A percentile compares a stretch with the other conserved stretches of the same genome.
Evolutionary conservation across 2,113 vertebrate species (phyloP).

Genomic region (Stercorarius parasiticus): DNA sequence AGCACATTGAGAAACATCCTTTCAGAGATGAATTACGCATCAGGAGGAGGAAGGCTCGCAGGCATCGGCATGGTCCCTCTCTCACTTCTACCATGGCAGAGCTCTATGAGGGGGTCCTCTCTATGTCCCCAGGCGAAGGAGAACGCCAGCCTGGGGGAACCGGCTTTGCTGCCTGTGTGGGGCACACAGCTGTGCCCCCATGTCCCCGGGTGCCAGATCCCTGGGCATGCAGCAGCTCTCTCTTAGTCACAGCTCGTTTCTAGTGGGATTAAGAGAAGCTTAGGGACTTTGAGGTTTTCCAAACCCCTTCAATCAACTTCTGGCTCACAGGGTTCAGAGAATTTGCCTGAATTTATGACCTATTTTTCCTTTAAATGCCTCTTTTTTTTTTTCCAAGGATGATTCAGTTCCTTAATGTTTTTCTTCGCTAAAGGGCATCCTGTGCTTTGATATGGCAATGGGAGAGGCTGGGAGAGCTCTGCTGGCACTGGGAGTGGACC

Average conservation of each 20-base stretch:
- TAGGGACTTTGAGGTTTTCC: slow-evolving; percentile 42
- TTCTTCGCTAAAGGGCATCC: slow-evolving; percentile 64
- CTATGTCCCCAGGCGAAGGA: neutral
- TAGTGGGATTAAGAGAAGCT: slow-evolving; percentile 2
- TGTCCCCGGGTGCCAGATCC: neutral
- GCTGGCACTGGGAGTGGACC: neutral
- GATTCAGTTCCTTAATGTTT: slow-evolving; percentile 49
- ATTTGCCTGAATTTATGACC: slow-evolving; percentile 58
- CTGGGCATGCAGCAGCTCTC: neutral
- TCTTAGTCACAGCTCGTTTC: neutral
- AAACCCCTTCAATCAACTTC: slow-evolving; percentile 56
- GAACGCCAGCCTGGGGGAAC: neutral
- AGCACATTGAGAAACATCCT: neutral
- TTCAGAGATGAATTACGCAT: neutral
- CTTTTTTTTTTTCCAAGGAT: slow-evolving; percentile 1
- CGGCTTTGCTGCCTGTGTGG: neutral
- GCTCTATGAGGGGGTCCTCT: neutral
- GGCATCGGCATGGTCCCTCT: neutral
- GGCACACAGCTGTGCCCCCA: accelerated
- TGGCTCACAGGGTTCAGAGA: slow-evolving; percentile 3
- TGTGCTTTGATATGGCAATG: slow-evolving; percentile 8
- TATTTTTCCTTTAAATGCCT: slow-evolving; percentile 50
- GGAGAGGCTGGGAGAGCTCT: neutral
- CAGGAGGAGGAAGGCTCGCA: neutral
- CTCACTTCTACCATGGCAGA: neutral